A percentile compares a stretch with the other conserved stretches of the same genome.
phyloP scores from a whole-genome alignment of 2,113 vertebrate genomes.

The Callocephalon fimbriatum region DNA sequence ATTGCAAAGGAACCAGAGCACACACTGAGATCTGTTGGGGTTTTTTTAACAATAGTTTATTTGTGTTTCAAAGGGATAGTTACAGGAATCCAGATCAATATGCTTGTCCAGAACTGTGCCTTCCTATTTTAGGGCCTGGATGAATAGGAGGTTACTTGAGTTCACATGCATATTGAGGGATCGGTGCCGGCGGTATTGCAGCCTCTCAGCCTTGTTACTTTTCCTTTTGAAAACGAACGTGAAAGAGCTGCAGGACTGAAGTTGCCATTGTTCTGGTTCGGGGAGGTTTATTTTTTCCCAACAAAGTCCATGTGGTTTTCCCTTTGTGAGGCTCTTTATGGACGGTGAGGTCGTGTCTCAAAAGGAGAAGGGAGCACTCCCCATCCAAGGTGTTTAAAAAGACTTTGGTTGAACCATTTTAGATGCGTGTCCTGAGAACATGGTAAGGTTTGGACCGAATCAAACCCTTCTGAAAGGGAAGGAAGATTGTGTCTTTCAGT shows the following conservation, averaged over 20 bases:
- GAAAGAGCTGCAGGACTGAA: constrained; percentile 39
- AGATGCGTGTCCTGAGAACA: neutral
- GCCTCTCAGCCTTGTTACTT: constrained; percentile 48
- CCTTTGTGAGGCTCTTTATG: neutral
- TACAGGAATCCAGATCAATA: constrained; percentile 75
- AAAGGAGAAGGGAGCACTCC: neutral
- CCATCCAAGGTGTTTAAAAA: neutral
- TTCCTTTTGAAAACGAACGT: constrained; percentile 47
- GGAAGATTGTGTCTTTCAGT: neutral
- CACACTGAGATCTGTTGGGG: constrained; percentile 71
- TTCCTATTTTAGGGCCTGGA: constrained; percentile 64
- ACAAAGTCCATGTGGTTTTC: neutral
- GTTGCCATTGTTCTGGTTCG: constrained; percentile 25
- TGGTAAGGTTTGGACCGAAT: neutral
- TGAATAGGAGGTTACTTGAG: constrained; percentile 70
- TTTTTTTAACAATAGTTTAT: constrained; percentile 72
- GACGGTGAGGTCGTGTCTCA: constrained; percentile 7
- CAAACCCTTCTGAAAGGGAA: neutral
- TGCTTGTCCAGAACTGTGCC: constrained; percentile 63
- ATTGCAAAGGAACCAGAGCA: constrained; percentile 68
- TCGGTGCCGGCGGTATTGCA: constrained; percentile 15
- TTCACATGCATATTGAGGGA: constrained; percentile 65
- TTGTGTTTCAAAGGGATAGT: constrained; percentile 73
- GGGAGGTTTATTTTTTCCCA: neutral
- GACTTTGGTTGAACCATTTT: neutral